phyloP scores from a whole-genome alignment of 1,140 invertebrate genomes.

The Drosophila grimshawi region DNA sequence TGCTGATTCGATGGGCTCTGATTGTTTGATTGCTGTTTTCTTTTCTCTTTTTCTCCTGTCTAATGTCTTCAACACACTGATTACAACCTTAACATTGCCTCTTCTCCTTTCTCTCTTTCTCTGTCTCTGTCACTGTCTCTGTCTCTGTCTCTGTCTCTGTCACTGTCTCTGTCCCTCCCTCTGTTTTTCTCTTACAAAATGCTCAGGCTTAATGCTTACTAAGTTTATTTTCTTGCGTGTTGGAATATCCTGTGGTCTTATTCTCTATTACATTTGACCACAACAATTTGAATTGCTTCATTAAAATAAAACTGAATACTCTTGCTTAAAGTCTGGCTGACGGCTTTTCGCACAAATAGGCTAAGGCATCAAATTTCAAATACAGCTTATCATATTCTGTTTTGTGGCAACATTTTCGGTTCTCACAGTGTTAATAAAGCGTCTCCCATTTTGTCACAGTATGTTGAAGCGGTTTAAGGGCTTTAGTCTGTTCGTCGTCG shows the following conservation, averaged over 20 bases:
- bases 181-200: background rate
- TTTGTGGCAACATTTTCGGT: constrained; percentile 8
- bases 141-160: background rate
- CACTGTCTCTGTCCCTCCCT: background rate
- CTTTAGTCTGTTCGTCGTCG: constrained; percentile 36
- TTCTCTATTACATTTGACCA: no score
- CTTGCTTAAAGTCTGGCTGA: background rate
- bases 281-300: background rate
- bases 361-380: background rate
- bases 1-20: no score
- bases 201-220: background rate
- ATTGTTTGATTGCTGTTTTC: background rate
- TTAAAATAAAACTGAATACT: background rate
- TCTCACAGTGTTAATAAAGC: constrained; percentile 25
- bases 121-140: background rate
- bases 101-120: background rate
- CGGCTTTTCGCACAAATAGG: background rate
- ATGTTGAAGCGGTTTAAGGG: constrained; percentile 47
- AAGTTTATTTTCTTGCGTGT: background rate
- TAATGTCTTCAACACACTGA: no score
- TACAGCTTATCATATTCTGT: constrained; percentile 5
- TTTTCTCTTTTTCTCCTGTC: background rate
- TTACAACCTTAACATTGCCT: no score
- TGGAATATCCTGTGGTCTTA: no score
- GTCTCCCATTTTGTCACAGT: constrained; percentile 23